Base-by-base conservation (phyloP, 2,113 vertebrate species). In the Phoenicopterus ruber region DNA sequence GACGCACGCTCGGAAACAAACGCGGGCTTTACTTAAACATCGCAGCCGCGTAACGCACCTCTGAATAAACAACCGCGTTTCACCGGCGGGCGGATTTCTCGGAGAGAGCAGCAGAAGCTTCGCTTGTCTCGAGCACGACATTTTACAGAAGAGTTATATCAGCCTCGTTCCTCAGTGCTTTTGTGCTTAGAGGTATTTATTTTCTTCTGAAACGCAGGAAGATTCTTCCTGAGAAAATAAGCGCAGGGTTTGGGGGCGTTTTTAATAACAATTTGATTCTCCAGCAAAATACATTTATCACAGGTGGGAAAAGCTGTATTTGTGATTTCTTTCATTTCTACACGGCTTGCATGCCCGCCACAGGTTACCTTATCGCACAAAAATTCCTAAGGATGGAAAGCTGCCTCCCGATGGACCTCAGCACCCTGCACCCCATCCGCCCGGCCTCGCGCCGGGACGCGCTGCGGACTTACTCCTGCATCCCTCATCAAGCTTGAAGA, bases 391-490 rank as follows among this genome's bases (percentile, higher is more conserved):
- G 14, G 67, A 8, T 21, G n/a, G 28, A 22, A 81, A 69, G 63
- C n/a, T 42, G 67, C 86, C 50, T 67, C 40, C 19, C 57, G 15
- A 11, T 3, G 29, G 86, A 4, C 18, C 13, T 11, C n/a, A 69
- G 49, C 3, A n/a, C n/a, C n/a, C n/a, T n/a, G n/a, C 21, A 6
- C 17, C 4, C 28, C 46, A 5, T 12, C 70, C 15, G 0, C 80
- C 67, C 16, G 11, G 22, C 21, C 29, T 4, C 36, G 1, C 40
- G 0, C 1, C 0, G 32, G 17, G 77, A 12, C 3, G 28, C 3
- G 31, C 2, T 6, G 4, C 0, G 8, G 62, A 20, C 22, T 4
- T 11, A 31, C 42, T 13, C 42, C 42, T 12, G 42, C 71, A 46
- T 28, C 55, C 67, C 44, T 32, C 66, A 0, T 0, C 9, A 24